A percentile compares a stretch with the other conserved stretches of the same genome.
Evolutionary conservation across 53 echinoderm and acorn worm species (phyloP).

Genomic region (Holothuria leucospilota): DNA sequence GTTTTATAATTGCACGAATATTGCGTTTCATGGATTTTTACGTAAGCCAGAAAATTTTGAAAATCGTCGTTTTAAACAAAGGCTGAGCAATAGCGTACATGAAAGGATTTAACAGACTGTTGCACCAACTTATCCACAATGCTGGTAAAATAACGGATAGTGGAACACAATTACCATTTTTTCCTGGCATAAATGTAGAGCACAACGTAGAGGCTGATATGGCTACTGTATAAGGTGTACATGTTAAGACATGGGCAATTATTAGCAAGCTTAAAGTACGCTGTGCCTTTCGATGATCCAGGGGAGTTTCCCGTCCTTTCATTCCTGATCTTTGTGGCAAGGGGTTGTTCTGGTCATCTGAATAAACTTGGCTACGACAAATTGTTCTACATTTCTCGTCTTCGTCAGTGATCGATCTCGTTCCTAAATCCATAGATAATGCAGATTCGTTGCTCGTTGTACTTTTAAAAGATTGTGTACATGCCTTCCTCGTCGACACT

Average conservation of each 20-base stretch:
- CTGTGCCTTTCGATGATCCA: neutral
- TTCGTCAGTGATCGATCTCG: neutral
- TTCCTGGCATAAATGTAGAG: neutral
- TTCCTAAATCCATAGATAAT: no score
- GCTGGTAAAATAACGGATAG: neutral
- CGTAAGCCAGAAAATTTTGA: no score
- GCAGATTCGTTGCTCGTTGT: no score
- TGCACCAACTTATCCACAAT: neutral
- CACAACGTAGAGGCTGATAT: neutral
- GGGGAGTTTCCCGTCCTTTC: neutral
- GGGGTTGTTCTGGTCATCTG: neutral
- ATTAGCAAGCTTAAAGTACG: neutral
- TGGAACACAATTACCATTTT: neutral
- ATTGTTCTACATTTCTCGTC: neutral
- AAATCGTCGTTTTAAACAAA: neutral
- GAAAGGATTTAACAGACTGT: conserved; percentile 14
- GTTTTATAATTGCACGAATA: no score
- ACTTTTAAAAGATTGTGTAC: no score
- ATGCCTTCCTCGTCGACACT: no score
- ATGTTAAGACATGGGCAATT: neutral
- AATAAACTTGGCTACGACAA: no score
- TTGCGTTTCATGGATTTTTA: no score
- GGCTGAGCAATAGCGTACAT: neutral
- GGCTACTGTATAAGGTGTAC: neutral
- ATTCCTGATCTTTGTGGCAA: neutral